Percentiles rank a stretch among this genome's conserved stretches.
Evolutionary conservation across 2,888 invertebrate species (phyloP).

Genomic region (Drosophila mulleri): DNA sequence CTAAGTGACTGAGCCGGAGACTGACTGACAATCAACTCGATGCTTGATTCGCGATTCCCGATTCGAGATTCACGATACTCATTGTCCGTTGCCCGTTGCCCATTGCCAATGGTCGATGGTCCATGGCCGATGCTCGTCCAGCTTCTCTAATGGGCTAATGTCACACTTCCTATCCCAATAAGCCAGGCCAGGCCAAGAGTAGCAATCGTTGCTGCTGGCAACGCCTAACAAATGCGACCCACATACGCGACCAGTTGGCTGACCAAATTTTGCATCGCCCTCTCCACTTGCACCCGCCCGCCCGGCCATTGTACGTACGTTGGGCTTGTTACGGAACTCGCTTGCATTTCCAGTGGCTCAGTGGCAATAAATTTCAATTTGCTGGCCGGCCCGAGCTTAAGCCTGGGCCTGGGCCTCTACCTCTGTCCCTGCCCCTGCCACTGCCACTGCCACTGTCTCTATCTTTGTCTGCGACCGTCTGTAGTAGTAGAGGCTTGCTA

Average conservation of each 20-base stretch:
- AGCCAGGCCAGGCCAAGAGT: constrained; percentile 33
- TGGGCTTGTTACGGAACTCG: constrained; percentile 59
- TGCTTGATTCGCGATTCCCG: constrained; percentile 49
- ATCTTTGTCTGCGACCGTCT: constrained; percentile 9
- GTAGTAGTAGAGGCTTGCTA: constrained; percentile 35
- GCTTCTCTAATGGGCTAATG: constrained; percentile 75
- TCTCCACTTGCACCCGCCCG: not conserved
- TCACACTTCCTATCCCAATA: constrained; percentile 72
- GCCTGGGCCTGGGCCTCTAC: constrained; percentile 23
- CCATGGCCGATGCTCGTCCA: constrained; percentile 57
- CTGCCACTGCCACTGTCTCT: not conserved
- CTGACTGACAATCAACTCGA: constrained; percentile 75
- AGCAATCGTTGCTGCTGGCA: constrained; percentile 40
- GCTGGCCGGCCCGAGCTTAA: constrained; percentile 64
- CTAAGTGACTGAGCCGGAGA: constrained; percentile 61
- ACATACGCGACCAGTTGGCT: constrained; percentile 77
- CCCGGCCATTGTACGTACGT: constrained; percentile 5
- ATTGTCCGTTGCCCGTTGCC: constrained; percentile 12
- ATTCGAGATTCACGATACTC: constrained; percentile 41
- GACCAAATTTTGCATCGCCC: constrained; percentile 70
- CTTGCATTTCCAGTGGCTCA: constrained; percentile 79
- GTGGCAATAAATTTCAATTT: constrained; percentile 83
- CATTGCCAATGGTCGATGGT: constrained; percentile 20
- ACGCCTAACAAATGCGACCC: constrained; percentile 75
- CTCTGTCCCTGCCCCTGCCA: constrained; percentile 15